Base-by-base conservation (phyloP, 1,140 invertebrate genomes). In the Bombus superbus region DNA sequence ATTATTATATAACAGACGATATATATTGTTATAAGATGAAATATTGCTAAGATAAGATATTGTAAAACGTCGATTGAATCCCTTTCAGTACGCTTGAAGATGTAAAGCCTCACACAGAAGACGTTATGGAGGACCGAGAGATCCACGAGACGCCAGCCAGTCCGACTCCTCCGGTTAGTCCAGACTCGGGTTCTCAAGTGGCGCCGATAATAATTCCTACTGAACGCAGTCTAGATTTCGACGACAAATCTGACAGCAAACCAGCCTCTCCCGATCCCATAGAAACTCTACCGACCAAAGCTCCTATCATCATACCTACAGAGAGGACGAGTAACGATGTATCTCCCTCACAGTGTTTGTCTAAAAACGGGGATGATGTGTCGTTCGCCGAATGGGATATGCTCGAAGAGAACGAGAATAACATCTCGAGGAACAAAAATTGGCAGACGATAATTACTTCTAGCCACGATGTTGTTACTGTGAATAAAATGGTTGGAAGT, bases 161-260 rank as follows among this genome's bases (percentile, higher is more conserved):
- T 86, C 95, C 95, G 3, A 95, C 93, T 92, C 94, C 95, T 40
- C 91, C 94, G 1, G 83, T 89, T 40, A 94, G 92, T 88, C 93
- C 93, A 15, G 92, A 92, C 69, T 64, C 68, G 3, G 42, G 38
- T 10, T 80, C 84, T 13, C 86, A 88, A 83, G 88, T 85, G 47
- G 88, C 68, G 22, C 94, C 95, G 4, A 92, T 95, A 78, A 91
- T 94, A 72, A 95, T 95, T 74, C 95, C 95, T 2, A 95, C 93
- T 1, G 95, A 95, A 86, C 93, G 94, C 35, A 90, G 64, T 11
- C 44, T 81, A 25, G 89, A 90, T 35, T 89, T 87, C 28, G 32
- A 47, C 4, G 59, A 66, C 13, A 78, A 78, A 8, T 11, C 40
- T 3, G 73, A 83, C 1, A 86, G 85, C 72, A 89, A 91, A 73